Conservation (phyloP, 2,888 invertebrate species). For the Andrena camellia region DNA sequence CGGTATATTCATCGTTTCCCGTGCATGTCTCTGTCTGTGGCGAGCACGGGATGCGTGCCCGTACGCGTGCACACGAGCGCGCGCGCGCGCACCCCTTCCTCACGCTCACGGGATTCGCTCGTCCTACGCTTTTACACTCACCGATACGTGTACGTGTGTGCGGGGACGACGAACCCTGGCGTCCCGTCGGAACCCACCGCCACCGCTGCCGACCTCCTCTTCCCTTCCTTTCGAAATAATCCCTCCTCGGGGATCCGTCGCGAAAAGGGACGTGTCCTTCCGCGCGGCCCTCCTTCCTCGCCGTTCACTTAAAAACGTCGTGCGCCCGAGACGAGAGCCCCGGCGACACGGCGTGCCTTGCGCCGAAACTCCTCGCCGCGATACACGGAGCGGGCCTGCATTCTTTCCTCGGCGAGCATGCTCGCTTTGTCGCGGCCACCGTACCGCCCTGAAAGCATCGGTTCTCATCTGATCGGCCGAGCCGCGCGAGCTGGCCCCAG, state of each 20-base stretch:
- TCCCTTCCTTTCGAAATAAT: constrained; percentile 48
- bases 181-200: constrained; percentile 65
- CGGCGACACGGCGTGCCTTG: constrained; percentile 7
- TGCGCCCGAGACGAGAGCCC: not conserved
- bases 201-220: constrained; percentile 18
- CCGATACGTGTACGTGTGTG: constrained; percentile 54
- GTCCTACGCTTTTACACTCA: constrained; percentile 41
- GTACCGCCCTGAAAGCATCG: constrained; percentile 1
- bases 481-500: not conserved
- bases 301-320: not conserved
- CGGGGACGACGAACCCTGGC: constrained; percentile 79
- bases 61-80: constrained; percentile 13
- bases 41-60: not conserved
- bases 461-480: not conserved
- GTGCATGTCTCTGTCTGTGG: not conserved
- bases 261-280: not conserved
- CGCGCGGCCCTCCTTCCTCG: not conserved
- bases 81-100: constrained; percentile 6
- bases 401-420: not conserved
- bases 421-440: not conserved
- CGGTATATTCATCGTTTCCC: not conserved
- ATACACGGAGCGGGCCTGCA: not conserved
- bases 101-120: constrained; percentile 18
- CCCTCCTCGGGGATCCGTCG: not conserved
- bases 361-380: constrained; percentile 1